These are phyloP conservation scores for Agonopterix arenella DNA, from an alignment of 2,888 invertebrate species.

Conservation along the genomic window DNA sequence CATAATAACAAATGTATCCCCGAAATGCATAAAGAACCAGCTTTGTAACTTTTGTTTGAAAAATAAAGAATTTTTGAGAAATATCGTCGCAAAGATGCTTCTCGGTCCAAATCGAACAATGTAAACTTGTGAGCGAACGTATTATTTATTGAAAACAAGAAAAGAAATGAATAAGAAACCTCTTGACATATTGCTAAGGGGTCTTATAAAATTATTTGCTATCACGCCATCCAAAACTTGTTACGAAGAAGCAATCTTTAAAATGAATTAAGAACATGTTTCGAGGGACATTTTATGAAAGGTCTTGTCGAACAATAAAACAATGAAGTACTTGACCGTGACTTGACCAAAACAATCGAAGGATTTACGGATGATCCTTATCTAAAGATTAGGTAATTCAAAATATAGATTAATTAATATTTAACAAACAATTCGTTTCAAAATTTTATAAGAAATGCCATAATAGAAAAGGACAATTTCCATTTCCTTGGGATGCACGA, in stretches of 20 bases:
- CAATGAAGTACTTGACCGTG: conserved; percentile 7
- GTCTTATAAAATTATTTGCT: conserved; percentile 74
- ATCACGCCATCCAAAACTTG: conserved; percentile 65
- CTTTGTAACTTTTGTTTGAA: conserved; percentile 47
- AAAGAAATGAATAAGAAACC: conserved; percentile 50
- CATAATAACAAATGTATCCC: conserved; percentile 70
- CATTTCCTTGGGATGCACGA: too few relatives aligned
- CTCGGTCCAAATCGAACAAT: conserved; percentile 65
- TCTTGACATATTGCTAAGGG: conserved; percentile 73
- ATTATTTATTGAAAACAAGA: conserved; percentile 66
- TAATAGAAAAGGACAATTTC: too few relatives aligned
- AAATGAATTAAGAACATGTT: conserved; percentile 44
- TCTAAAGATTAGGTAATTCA: conserved; percentile 37
- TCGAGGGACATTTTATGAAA: conserved; percentile 34
- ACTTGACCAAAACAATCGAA: conserved; percentile 13
- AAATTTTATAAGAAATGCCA: too few relatives aligned
- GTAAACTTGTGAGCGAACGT: conserved; percentile 68
- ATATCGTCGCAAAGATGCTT: conserved; percentile 55
- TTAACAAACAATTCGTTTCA: too few relatives aligned
- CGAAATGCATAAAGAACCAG: conserved; percentile 70
- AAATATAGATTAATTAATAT: too few relatives aligned
- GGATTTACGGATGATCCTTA: conserved; percentile 25
- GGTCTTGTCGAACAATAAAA: conserved; percentile 38
- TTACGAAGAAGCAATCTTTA: conserved; percentile 54
- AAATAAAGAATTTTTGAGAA: conserved; percentile 54